Evolutionary conservation across 2,797 vertebrate genomes (phyloP).

Genomic region (Phalanger gymnotis): DNA sequence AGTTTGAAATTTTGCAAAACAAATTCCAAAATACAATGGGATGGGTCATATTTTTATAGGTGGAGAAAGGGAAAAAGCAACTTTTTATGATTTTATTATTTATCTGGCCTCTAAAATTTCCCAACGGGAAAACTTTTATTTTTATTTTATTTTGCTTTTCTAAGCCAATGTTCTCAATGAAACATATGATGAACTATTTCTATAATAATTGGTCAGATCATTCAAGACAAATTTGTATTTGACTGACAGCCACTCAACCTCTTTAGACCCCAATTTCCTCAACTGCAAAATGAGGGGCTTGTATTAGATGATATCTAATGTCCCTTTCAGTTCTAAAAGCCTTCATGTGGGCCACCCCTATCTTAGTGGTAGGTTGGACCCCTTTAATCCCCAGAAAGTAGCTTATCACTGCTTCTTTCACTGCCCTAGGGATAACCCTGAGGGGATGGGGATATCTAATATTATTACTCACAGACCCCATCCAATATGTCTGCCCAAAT

Average conservation of each 20-base stretch:
- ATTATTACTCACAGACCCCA: neutral
- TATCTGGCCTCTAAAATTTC: constrained; percentile 42
- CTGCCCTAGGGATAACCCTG: neutral
- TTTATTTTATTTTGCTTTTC: constrained; percentile 37
- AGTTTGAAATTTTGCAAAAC: constrained; percentile 40
- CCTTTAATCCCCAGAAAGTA: neutral
- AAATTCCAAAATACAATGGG: constrained; percentile 14
- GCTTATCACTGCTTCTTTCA: neutral
- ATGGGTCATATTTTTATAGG: constrained; percentile 2
- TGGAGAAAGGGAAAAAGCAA: constrained; percentile 15
- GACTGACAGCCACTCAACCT: neutral
- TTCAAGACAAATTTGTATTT: constrained; percentile 21
- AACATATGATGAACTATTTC: constrained; percentile 10
- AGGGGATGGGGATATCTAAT: neutral
- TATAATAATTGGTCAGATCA: neutral
- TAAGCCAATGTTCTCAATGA: neutral
- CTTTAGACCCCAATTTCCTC: neutral
- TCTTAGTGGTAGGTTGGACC: neutral
- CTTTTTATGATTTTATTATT: neutral
- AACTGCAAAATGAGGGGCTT: neutral
- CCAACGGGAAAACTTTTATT: neutral
- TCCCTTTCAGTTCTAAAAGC: neutral
- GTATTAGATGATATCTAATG: neutral
- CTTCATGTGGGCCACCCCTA: neutral
- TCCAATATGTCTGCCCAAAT: neutral